Conservation (phyloP, 2,797 vertebrate genomes). For the Danionella dracula region DNA sequence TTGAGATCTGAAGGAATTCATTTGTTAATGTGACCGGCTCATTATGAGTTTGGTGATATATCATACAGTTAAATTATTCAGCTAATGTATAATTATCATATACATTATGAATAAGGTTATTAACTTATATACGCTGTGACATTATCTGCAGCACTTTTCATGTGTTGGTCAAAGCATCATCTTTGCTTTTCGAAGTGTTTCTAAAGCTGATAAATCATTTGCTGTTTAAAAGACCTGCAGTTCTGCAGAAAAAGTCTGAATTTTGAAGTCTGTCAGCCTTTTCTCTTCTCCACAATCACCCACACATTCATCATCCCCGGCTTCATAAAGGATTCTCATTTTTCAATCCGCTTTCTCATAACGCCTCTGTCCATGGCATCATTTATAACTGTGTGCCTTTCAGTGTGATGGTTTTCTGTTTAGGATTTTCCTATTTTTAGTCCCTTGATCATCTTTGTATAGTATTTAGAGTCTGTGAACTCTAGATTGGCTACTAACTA, state of each 20-base stretch:
- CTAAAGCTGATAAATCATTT: not conserved
- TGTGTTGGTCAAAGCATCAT: not conserved
- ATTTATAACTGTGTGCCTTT: conserved; percentile 13
- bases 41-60: no score
- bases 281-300: conserved; percentile 13
- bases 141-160: no score
- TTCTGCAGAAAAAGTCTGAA: not conserved
- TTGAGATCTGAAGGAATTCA: no score
- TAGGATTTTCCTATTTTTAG: not conserved
- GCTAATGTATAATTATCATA: no score
- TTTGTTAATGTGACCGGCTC: no score
- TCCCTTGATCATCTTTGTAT: not conserved
- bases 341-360: not conserved
- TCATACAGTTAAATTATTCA: no score
- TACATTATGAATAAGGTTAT: no score
- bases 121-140: no score
- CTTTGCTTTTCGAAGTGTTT: not conserved
- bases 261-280: not conserved
- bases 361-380: conserved; percentile 7
- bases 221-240: not conserved
- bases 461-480: not conserved
- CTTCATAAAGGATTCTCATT: conserved; percentile 14
- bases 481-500: conserved; percentile 20
- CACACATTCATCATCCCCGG: conserved; percentile 9
- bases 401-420: not conserved